These are phyloP conservation scores for Lissocephala sabroskyi DNA, from an alignment of 2,888 invertebrate species.

Conservation along the genomic window DNA sequence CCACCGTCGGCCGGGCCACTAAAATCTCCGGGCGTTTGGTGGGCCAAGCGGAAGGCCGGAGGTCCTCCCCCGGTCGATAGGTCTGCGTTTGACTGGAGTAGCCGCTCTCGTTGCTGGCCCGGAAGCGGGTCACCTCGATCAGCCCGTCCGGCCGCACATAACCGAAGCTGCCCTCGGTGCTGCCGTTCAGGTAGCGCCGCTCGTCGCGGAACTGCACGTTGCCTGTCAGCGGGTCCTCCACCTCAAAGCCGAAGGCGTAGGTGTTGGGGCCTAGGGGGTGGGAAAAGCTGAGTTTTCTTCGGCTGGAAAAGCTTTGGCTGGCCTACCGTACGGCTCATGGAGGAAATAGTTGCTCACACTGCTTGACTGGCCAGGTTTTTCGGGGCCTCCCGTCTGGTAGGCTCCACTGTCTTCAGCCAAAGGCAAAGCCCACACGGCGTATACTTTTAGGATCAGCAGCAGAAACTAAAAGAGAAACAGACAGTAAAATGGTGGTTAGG, in stretches of 20 bases:
- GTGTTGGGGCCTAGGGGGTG: constrained; percentile 76
- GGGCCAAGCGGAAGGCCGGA: constrained; percentile 46
- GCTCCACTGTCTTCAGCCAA: constrained; percentile 18
- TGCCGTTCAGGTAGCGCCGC: constrained; percentile 80
- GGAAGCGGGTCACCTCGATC: constrained; percentile 77
- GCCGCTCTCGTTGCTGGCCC: constrained; percentile 77
- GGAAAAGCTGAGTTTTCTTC: no score
- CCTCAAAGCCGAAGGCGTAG: constrained; percentile 82
- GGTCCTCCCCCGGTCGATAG: constrained; percentile 38
- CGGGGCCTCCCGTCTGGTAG: constrained; percentile 22
- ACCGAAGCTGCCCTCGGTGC: constrained; percentile 82
- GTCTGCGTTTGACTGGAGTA: constrained; percentile 70
- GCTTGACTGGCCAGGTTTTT: constrained; percentile 15
- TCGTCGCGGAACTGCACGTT: constrained; percentile 83
- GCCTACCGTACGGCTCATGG: constrained; percentile 64
- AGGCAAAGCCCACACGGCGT: constrained; percentile 21
- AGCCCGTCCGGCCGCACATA: constrained; percentile 78
- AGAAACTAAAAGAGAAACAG: constrained; percentile 22
- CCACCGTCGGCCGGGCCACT: constrained; percentile 9
- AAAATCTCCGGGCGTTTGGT: constrained; percentile 35
- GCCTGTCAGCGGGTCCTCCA: constrained; percentile 77
- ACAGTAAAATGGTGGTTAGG: background rate
- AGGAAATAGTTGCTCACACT: constrained; percentile 55
- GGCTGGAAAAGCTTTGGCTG: no score
- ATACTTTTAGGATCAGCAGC: constrained; percentile 37